Base-by-base conservation (phyloP, 1,140 invertebrate genomes). In the Brachionus plicatilis region DNA sequence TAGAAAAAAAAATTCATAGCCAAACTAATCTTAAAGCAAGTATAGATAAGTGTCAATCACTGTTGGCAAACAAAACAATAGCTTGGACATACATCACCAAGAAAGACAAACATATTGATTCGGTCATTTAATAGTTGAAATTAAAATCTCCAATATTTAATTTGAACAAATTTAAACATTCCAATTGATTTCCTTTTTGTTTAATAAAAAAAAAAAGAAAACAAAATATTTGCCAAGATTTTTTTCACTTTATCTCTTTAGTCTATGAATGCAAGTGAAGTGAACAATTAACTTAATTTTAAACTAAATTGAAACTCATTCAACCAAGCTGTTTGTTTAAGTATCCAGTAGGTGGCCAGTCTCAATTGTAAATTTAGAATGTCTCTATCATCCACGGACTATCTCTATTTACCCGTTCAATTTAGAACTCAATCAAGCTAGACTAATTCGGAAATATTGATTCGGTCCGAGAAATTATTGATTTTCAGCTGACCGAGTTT, bases 11-110 rank as follows among this genome's bases (percentile, higher is more conserved):
- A 68, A 12, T 41, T 68, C 29, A 37, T 68, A 68, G 66, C 27
- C 33, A 4, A 37, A 29, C 12, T 41, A 68, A 68, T 33, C 66
- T 33, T 68, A 68, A 29, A 68, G 33, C 29, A 68, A 68, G 66
- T 72, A 72, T 72, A 12, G n/a, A 72, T 72, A 72, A 72, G 68
- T 72, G 68, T 72, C 68, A 72, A 72, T 72, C 37, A 72, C 17
- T 60, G 3, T 41, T 72, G 37, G 68, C 12, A 33, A 68, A 68
- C 27, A 33, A 68, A 68, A 68, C 66, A 41, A 68, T 12, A 33
- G n/a, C 66, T 37, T 33, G 33, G n/a, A 33, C 66, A 68, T 43
- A 4, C 33, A 72, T 20, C 2, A 72, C 17, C 14, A 43, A 72
- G 68, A 72, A 43, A 7, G 68, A 72, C 68, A 43, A 41, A 20